Evolutionary conservation across 2,797 vertebrate species (phyloP), one percentile per base, ranked within the genome.

Genomic region (Knipowitschia caucasica): DNA sequence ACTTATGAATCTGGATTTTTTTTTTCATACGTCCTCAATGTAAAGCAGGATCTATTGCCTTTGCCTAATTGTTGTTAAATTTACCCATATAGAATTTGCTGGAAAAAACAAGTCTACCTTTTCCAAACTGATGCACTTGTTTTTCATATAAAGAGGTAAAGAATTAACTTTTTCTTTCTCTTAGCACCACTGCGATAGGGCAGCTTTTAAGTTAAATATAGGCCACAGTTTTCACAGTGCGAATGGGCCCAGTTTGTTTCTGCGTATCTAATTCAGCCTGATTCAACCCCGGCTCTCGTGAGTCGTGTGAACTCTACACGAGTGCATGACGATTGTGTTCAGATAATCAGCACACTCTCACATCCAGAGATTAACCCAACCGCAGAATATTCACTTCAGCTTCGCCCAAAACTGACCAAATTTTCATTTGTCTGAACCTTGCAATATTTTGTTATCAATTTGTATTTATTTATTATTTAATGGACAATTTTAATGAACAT

Each of bases 321-420:
- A 62, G 49, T 34, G 24, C 56, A 53, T 56, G 42, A 1, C 62
- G 64, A 69, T 69, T 64, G 64, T 20, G 21, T 3, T 27, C 33
- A 52, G 53, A 40, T 72, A 59, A 67, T 69, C 51, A 20, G 52
- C 11, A 51, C 58, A 49, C 59, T 56, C 55, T 63, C 56, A 63
- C 63, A 52, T 67, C 39, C 14, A 36, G 50, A 65, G 61, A 76
- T 78, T 64, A 78, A 56, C 59, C 42, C 56, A 21, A 7, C 40
- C 6, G 11, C 49, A 56, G 67, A 53, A 56, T 71, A 49, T 65
- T 63, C 55, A 51, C 57, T 36, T 53, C 44, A 44, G 31, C 7
- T 34, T 31, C 21, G 18, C 9, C 36, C 36, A 21, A 14, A 34
- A 39, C 36, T 39, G 18, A 39, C 10, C 36, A 39, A 20, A 21